Conservation (phyloP, 2,113 vertebrate species). For the Neodon shergylaensis region DNA sequence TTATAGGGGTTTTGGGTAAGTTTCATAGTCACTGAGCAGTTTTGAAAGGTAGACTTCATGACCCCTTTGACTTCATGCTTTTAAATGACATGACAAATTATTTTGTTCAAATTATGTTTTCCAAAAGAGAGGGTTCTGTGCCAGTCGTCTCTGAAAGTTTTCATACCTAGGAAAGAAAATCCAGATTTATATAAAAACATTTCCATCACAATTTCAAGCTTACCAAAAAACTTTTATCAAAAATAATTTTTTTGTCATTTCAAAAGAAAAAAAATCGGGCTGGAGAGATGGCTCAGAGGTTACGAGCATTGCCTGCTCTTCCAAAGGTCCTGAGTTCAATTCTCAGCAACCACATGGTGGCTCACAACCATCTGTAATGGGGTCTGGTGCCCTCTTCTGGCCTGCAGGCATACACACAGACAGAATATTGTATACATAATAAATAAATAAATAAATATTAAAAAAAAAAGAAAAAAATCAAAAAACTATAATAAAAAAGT, state of each 20-base stretch:
- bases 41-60: slow-evolving; percentile 71
- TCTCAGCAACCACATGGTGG: no score
- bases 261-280: no score
- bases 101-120: slow-evolving; percentile 87
- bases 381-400: no score
- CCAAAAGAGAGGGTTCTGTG: slow-evolving; percentile 98
- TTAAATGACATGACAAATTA: slow-evolving; percentile 63
- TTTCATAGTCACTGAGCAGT: slow-evolving; percentile 60
- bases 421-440: no score
- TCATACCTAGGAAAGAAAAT: slow-evolving; percentile 91
- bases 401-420: no score
- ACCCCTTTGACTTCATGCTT: slow-evolving; percentile 41
- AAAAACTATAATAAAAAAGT: slow-evolving; percentile 2
- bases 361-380: no score
- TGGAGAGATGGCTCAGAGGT: no score
- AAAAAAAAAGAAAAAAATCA: no score
- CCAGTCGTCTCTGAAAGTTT: slow-evolving; percentile 95
- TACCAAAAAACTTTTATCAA: slow-evolving; percentile 29
- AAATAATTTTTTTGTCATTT: slow-evolving; percentile 51
- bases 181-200: slow-evolving; percentile 40
- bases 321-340: no score
- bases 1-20: slow-evolving; percentile 81
- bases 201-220: slow-evolving; percentile 38
- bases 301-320: no score
- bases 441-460: no score